Evolutionary conservation across 2,888 invertebrate genomes (phyloP), one percentile per base, ranked within the genome.

Genomic region (Noctua comes): DNA sequence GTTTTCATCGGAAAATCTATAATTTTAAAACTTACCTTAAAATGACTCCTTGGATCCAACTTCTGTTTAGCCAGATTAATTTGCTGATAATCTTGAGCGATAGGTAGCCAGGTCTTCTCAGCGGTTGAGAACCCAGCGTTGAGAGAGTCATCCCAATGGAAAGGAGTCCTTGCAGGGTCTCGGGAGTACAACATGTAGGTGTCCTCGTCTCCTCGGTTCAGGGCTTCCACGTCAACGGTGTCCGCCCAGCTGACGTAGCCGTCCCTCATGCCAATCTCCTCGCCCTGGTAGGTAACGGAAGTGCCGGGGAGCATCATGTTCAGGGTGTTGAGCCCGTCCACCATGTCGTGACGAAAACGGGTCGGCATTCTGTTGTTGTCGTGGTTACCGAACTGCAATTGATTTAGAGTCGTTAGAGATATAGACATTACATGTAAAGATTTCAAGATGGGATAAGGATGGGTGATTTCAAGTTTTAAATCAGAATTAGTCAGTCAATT

Each of bases 281-380:
- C 98, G 0, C 98, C 98, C 89, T 99, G 98, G 94, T 99, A 99
- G 0, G 98, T 98, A n/a, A 98, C 97, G 0, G 98, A 97, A 0
- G 98, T 97, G 57, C 99, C 99, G 0, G 98, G 98, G 43, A 99
- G 94, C 24, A 98, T 92, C 91, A 98, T 96, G 79, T 97, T 97
- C 75, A 99, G 93, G 89, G 98, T 97, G 91, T 98, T 98, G 7
- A 98, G 92, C 0, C 97, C 97, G 81, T 98, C 98, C 0, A 98
- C 97, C 90, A 98, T 97, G 87, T 97, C 97, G 2, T 93, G 92
- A 1, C 98, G 98, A 88, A 97, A 97, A 0, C 98, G 97, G 0
- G 97, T 96, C 0, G 97, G 97, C 91, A 98, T 97, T 79, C 98
- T 95, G 76, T 95, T 95, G 84, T 97, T 97, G 92, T 98, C 98